phyloP scores from a whole-genome alignment of 2,797 vertebrate species.

The Lateolabrax maculatus region DNA sequence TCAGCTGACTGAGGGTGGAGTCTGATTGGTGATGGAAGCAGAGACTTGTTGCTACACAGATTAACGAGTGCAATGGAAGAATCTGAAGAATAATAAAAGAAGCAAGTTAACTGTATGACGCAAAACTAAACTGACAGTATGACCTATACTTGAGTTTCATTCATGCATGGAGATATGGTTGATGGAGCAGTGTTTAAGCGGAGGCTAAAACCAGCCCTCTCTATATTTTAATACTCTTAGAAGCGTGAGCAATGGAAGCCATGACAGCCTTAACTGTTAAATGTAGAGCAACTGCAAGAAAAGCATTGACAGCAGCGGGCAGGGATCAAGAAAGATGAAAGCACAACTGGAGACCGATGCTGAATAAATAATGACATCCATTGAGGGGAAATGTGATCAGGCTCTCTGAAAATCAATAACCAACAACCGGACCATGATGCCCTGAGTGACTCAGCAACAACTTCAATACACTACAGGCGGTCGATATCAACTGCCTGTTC shows the following conservation, averaged over 20 bases:
- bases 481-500: constrained; percentile 70
- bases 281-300: constrained; percentile 55
- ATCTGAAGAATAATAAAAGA: constrained; percentile 36
- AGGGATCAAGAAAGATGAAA: constrained; percentile 76
- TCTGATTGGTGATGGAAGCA: constrained; percentile 65
- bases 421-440: constrained; percentile 76
- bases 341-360: constrained; percentile 65
- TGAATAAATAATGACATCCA: constrained; percentile 85
- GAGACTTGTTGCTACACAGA: constrained; percentile 78
- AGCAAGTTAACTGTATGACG: constrained; percentile 25
- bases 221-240: constrained; percentile 26
- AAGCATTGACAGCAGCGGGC: constrained; percentile 52
- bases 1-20: constrained; percentile 60
- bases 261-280: constrained; percentile 62
- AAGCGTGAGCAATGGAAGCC: constrained; percentile 32
- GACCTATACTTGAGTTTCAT: constrained; percentile 20
- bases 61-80: constrained; percentile 50
- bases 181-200: background rate
- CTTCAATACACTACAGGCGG: constrained; percentile 71
- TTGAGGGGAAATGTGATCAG: constrained; percentile 81
- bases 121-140: constrained; percentile 29
- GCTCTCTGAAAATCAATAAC: constrained; percentile 83
- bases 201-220: background rate
- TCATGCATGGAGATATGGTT: constrained; percentile 17
- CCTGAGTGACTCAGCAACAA: constrained; percentile 82